These are phyloP conservation scores for Leuciscus waleckii DNA, from an alignment of 2,797 vertebrate species.

Conservation along the genomic window DNA sequence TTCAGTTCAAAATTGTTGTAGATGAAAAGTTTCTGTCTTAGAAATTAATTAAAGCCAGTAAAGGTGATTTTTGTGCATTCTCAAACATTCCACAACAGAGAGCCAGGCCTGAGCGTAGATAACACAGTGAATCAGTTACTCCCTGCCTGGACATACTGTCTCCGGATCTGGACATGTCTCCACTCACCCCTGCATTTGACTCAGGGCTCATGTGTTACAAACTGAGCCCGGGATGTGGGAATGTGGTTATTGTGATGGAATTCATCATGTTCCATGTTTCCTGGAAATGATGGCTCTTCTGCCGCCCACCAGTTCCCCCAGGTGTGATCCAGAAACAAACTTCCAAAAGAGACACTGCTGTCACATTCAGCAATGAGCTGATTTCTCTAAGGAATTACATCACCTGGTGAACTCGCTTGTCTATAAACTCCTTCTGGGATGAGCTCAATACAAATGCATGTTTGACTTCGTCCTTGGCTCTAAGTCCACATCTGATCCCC, in stretches of 20 bases:
- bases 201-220: conserved; percentile 36
- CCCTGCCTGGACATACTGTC: conserved; percentile 50
- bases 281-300: conserved; percentile 34
- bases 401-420: background rate
- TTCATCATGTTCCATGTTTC: conserved; percentile 33
- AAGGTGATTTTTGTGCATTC: conserved; percentile 34
- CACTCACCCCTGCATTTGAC: conserved; percentile 47
- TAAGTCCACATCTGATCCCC: background rate
- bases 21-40: background rate
- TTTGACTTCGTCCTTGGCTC: conserved; percentile 5
- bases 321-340: conserved; percentile 41
- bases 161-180: conserved; percentile 51
- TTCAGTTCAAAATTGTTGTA: too few species aligned
- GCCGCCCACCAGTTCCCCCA: conserved; percentile 18
- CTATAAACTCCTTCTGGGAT: conserved; percentile 16
- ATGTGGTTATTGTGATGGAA: conserved; percentile 53
- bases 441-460: background rate
- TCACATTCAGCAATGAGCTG: conserved; percentile 23
- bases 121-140: conserved; percentile 43
- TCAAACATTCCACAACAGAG: conserved; percentile 44
- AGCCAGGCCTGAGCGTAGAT: conserved; percentile 46
- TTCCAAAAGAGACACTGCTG: conserved; percentile 5
- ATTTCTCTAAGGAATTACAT: conserved; percentile 34
- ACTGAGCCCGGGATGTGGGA: conserved; percentile 38
- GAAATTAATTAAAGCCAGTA: background rate